Evolutionary conservation across 2,797 vertebrate species (phyloP).

Genomic region (Lutjanus campechanus): DNA sequence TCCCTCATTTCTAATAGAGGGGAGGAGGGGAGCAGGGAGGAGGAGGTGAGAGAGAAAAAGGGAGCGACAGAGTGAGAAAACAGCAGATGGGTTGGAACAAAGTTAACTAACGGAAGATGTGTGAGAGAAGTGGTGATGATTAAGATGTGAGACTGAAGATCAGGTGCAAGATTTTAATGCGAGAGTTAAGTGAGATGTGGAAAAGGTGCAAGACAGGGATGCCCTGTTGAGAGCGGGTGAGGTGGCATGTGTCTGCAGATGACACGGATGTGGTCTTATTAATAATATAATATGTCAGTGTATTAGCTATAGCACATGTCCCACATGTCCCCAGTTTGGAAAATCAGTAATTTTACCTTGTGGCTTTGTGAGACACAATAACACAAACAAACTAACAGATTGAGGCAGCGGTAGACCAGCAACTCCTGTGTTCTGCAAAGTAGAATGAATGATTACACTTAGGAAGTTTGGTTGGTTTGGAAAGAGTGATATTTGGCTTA

Average conservation of each 20-base stretch:
- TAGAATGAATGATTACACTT: no score
- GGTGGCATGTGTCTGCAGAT: conserved; percentile 11
- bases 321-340: no score
- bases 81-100: conserved; percentile 67
- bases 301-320: no score
- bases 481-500: no score
- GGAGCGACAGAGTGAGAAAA: conserved; percentile 61
- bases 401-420: no score
- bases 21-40: conserved; percentile 32
- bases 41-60: conserved; percentile 48
- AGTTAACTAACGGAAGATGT: conserved; percentile 44
- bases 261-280: conserved; percentile 37
- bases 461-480: no score
- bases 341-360: no score
- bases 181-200: conserved; percentile 5
- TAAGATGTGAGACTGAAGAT: conserved; percentile 38
- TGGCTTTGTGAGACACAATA: no score
- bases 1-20: conserved; percentile 82
- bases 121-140: conserved; percentile 42
- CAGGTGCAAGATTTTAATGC: conserved; percentile 33
- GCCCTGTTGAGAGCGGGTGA: conserved; percentile 11
- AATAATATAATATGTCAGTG: neutral
- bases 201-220: conserved; percentile 18
- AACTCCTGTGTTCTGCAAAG: no score
- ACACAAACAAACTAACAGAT: no score